These are phyloP conservation scores for Pseudorhiza aurosa DNA, from an alignment of 30 jellyfish, hydroid and myxozoan genomes.

Conservation along the genomic window DNA sequence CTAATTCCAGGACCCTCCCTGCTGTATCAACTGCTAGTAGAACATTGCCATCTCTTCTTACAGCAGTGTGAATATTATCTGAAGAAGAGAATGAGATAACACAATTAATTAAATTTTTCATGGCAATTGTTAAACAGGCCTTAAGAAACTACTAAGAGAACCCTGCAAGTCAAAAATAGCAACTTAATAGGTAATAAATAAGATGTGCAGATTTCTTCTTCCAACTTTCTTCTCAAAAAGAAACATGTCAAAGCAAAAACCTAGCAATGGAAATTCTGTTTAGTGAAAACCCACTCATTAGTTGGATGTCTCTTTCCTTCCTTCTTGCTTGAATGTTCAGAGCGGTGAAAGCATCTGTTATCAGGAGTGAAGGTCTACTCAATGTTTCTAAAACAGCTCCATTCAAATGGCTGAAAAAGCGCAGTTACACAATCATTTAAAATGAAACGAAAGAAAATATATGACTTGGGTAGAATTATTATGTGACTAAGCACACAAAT, in stretches of 20 bases:
- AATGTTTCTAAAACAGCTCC: conserved; percentile 98
- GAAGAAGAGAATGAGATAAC: not conserved
- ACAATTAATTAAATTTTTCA: too few relatives aligned
- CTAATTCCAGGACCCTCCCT: conserved; percentile 89
- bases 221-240: too few relatives aligned
- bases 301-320: conserved; percentile 91
- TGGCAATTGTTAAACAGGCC: too few relatives aligned
- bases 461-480: too few relatives aligned
- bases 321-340: conserved; percentile 87
- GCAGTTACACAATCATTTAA: not conserved
- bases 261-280: too few relatives aligned
- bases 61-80: conserved; percentile 83
- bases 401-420: conserved; percentile 82
- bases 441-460: not conserved
- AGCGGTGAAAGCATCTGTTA: conserved; percentile 92
- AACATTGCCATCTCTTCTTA: conserved; percentile 95
- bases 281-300: conserved; percentile 65
- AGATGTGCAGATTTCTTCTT: too few relatives aligned
- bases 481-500: too few relatives aligned
- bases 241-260: too few relatives aligned
- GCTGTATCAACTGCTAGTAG: conserved; percentile 98
- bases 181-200: too few relatives aligned
- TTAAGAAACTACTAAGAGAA: too few relatives aligned
- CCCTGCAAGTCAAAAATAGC: too few relatives aligned
- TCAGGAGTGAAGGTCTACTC: conserved; percentile 92